These are phyloP conservation scores for Melipona bicolor DNA, from an alignment of 2,888 invertebrate species.

Conservation along the genomic window DNA sequence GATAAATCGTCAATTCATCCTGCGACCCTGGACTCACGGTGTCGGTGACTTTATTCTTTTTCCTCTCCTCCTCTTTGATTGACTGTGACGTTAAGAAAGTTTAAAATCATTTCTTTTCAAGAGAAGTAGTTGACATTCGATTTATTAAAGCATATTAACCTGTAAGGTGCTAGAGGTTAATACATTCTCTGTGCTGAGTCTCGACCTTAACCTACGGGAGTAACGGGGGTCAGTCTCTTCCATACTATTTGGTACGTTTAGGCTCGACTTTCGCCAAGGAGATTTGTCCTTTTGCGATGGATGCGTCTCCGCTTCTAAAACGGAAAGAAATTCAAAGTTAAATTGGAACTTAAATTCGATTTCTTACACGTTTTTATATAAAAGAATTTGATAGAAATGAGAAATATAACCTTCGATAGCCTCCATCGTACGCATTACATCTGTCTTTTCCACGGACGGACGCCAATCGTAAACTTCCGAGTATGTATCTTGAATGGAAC, in stretches of 20 bases:
- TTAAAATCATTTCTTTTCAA: neutral
- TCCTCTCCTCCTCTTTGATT: conserved; percentile 82
- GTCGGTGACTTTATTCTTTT: conserved; percentile 79
- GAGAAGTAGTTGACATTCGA: neutral
- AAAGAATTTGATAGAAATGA: no score
- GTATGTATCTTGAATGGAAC: conserved; percentile 86
- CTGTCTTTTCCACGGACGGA: conserved; percentile 92
- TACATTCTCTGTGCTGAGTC: conserved; percentile 82
- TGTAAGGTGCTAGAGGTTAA: conserved; percentile 82
- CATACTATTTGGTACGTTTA: conserved; percentile 87
- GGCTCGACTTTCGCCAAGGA: conserved; percentile 90
- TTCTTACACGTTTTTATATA: no score
- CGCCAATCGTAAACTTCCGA: conserved; percentile 91
- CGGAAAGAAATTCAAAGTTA: neutral
- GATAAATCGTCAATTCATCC: conserved; percentile 81
- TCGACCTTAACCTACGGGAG: conserved; percentile 83
- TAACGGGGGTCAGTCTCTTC: conserved; percentile 88
- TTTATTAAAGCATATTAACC: conserved; percentile 67
- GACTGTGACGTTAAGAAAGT: conserved; percentile 66
- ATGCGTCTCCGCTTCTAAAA: conserved; percentile 89
- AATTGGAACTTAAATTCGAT: neutral
- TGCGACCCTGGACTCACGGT: conserved; percentile 64
- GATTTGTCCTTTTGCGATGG: conserved; percentile 89
- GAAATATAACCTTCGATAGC: conserved; percentile 90
- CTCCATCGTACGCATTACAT: conserved; percentile 93